phyloP scores from a whole-genome alignment of 2,797 vertebrate species.

The Spinibarbus caldwelli region DNA sequence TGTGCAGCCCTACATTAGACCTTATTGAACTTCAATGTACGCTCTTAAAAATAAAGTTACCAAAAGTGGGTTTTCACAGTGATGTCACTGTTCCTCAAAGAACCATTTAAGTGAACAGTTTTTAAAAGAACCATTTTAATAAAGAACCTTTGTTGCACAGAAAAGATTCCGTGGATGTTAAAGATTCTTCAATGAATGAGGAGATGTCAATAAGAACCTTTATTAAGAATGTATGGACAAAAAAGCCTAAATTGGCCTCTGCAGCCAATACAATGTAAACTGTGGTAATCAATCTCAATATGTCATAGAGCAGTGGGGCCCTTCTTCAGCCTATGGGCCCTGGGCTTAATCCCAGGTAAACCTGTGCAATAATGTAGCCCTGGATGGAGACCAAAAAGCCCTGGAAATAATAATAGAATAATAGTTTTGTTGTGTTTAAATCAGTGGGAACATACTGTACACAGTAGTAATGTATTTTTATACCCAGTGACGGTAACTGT shows the following conservation, averaged over 20 bases:
- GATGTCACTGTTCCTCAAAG: background rate
- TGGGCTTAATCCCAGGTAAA: background rate
- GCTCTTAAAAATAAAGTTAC: background rate
- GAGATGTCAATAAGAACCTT: background rate
- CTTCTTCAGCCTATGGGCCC: background rate
- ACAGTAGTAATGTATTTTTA: slow-evolving; percentile 30
- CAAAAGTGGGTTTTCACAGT: background rate
- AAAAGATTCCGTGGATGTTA: background rate
- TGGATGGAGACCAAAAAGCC: background rate
- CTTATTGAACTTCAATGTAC: background rate
- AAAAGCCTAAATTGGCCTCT: background rate
- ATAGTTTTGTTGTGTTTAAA: background rate
- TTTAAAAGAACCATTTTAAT: too few relatives aligned
- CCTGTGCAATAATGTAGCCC: background rate
- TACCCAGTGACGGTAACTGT: slow-evolving; percentile 15
- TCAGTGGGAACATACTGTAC: background rate
- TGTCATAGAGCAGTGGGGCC: background rate
- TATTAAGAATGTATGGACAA: background rate
- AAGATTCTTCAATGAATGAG: background rate
- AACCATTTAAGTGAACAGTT: too few relatives aligned
- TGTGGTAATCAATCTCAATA: background rate
- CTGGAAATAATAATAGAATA: slow-evolving; percentile 12
- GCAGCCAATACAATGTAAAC: background rate
- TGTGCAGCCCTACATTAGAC: background rate
- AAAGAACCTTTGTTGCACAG: background rate